Evolutionary conservation across 2,888 invertebrate genomes (phyloP), one percentile per base, ranked within the genome.

Genomic region (Melikaiella ostensackeni): DNA sequence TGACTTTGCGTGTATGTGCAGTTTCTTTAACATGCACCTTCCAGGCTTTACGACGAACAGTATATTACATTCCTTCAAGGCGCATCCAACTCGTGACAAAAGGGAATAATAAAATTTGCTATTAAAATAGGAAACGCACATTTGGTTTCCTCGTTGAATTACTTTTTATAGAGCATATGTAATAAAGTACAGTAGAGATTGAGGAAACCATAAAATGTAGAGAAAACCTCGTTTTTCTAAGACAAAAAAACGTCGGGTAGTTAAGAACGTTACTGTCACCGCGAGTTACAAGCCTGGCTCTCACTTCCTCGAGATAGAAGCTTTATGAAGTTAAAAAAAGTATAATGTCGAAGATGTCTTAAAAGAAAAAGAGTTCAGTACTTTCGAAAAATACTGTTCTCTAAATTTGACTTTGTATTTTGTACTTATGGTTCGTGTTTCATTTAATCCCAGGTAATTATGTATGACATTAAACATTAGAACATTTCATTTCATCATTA

Each of bases 121-220:
- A 66, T 50, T 50, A 50, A 46, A 66, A 50, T 7, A n/a, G 46
- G 7, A 46, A 27, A 42, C 1, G 66, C 19, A 66, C 57, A 30
- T 66, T 66, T 50, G 27, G 27, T 66, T 66, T 66, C 27, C 27
- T 46, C 30, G 19, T 66, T 27, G 30, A 66, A 66, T 46, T 42
- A 5, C 46, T 30, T 46, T 66, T 66, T 50, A 66, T 66, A 30
- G 16, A 27, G 30, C 30, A 42, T 38, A 42, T 35, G 11, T 66
- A 50, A 30, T 19, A 46, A 19, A 50, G 46, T 57, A 66, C n/a
- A 66, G 19, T 30, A 66, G 27, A 66, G 27, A 66, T 27, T 46
- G 27, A 27, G 19, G 19, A 46, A 50, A 66, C 66, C 30, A 46
- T 66, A 46, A 66, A 66, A 66, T 66, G 46, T 8, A 46, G 11